Evolutionary conservation across 1,140 invertebrate species (phyloP).

Genomic region (Rhizoglyphus robini): DNA sequence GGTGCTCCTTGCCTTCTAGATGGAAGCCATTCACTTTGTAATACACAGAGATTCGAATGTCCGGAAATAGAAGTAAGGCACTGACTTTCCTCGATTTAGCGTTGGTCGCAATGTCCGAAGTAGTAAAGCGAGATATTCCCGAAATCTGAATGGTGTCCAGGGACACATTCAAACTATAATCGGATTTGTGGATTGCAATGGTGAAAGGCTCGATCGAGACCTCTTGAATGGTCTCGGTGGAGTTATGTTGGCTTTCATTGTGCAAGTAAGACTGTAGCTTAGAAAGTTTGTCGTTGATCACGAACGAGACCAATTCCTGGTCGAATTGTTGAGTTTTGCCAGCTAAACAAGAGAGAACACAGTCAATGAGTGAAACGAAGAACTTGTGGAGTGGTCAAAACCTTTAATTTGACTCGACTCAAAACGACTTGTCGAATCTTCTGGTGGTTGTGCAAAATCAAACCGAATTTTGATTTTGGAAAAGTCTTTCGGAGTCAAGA

Average conservation of each 20-base stretch:
- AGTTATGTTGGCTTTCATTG: not conserved
- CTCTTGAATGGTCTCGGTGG: not conserved
- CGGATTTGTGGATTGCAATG: not conserved
- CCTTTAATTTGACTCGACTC: too few relatives aligned
- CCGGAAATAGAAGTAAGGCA: constrained; percentile 21
- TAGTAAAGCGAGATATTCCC: constrained; percentile 22
- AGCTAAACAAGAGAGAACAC: too few relatives aligned
- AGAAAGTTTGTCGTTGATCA: not conserved
- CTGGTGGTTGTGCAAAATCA: constrained; percentile 14
- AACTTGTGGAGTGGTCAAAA: too few relatives aligned
- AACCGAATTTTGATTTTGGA: constrained; percentile 10
- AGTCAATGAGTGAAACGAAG: too few relatives aligned
- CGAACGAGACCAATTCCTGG: not conserved
- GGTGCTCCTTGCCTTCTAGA: not conserved
- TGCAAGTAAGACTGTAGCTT: not conserved
- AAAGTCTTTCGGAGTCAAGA: not conserved
- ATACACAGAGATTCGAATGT: constrained; percentile 16
- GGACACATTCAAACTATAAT: constrained; percentile 10
- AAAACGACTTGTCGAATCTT: not conserved
- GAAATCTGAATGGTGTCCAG: constrained; percentile 8
- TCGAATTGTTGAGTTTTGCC: not conserved
- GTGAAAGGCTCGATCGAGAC: not conserved
- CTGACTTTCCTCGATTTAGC: constrained; percentile 16
- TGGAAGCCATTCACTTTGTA: constrained; percentile 22
- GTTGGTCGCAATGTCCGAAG: constrained; percentile 25